These are phyloP conservation scores for Steromphala cineraria DNA, from an alignment of 2,888 invertebrate species.

Conservation along the genomic window DNA sequence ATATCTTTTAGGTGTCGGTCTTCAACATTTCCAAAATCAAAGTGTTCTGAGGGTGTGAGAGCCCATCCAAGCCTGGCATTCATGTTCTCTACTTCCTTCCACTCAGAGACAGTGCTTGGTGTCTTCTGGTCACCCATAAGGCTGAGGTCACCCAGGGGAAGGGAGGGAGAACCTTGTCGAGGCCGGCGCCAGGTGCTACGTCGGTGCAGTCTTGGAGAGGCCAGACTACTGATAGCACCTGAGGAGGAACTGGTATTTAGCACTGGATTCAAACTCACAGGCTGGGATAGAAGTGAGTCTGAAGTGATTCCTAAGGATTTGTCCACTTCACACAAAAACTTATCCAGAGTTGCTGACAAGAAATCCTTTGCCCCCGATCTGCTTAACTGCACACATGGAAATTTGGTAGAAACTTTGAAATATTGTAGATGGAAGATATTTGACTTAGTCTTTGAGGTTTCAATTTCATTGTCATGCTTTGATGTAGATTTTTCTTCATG, in stretches of 20 bases:
- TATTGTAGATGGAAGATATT: not conserved
- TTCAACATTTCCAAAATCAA: constrained; percentile 27
- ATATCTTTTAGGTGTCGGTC: constrained; percentile 31
- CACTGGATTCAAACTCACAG: not conserved
- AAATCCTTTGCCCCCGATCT: constrained; percentile 31
- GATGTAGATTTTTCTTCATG: not conserved
- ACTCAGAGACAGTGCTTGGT: constrained; percentile 35
- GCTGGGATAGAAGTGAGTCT: not conserved
- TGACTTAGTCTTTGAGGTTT: not conserved
- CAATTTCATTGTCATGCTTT: not conserved
- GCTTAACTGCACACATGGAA: not conserved
- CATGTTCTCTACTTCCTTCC: constrained; percentile 37
- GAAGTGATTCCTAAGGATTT: constrained; percentile 38
- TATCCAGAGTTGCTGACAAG: constrained; percentile 48
- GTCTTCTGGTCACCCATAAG: constrained; percentile 23
- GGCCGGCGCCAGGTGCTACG: constrained; percentile 29
- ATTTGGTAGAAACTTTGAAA: too few relatives aligned
- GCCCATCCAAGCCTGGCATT: constrained; percentile 28
- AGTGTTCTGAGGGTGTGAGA: constrained; percentile 30
- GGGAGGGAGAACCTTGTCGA: constrained; percentile 46
- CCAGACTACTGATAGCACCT: constrained; percentile 19
- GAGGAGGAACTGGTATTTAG: constrained; percentile 23
- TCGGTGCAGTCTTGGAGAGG: constrained; percentile 35
- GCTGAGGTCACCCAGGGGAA: constrained; percentile 27
- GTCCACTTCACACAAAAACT: constrained; percentile 55